Base-by-base conservation (phyloP, 2,797 vertebrate species). In the Vultur gryphus region DNA sequence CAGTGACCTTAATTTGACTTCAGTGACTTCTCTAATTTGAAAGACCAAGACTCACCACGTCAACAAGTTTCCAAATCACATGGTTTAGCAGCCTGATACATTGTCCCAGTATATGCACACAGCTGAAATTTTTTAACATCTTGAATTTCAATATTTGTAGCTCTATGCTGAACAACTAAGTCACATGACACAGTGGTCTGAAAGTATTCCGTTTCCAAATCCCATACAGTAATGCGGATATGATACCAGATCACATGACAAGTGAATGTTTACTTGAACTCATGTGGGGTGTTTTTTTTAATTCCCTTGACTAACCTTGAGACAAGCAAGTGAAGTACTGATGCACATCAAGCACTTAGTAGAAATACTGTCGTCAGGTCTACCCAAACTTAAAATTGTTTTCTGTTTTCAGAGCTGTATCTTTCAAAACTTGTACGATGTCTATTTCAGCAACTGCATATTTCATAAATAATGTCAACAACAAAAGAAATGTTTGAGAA, bases 21-120 rank as follows among this genome's bases (percentile, higher is more conserved):
- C 35, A 16, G 58, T 51, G 52, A 79, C 41, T 75, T 12, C 21
- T 29, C 55, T n/a, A 26, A 29, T 58, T 71, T 29, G 9, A 66
- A 61, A 80, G 31, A 73, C 29, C 23, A 80, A 59, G n/a, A 48
- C 41, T 46, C 41, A 55, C 57, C 54, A 81, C 4, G 1, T 87
- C 81, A 94, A 54, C 48, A 52, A 61, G 59, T 77, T 87, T 49
- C 89, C 44, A 76, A 81, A 89, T 18, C 65, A 6, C 13, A 55
- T 11, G 52, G 46, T 76, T 70, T 31, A 59, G 39, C 67, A 49
- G 51, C 12, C 80, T 65, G 5, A 4, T 11, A 43, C 18, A 1
- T 1, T 48, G 69, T 15, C 31, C 19, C 78, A 51, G 26, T 24
- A 51, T 0, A 57, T 0, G 2, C 37, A 73, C 11, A 39, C 5